Evolutionary conservation across 2,888 invertebrate genomes (phyloP), one percentile per base, ranked within the genome.

Genomic region (Caenorhabditis becei): DNA sequence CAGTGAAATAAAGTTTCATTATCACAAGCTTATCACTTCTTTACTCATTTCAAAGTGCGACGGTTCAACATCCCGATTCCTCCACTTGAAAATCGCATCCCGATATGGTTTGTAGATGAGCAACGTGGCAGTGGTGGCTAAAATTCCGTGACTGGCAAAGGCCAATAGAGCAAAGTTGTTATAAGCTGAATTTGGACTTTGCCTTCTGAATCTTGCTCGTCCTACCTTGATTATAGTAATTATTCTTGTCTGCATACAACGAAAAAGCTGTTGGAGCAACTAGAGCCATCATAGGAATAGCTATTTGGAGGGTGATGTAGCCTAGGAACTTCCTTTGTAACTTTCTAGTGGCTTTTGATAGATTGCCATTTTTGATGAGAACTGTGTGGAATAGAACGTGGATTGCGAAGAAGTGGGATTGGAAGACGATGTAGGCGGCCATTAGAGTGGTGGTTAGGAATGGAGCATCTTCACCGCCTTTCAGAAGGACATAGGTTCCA

Each of bases 141-240:
- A 14, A 14, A 41, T 10, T 41, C 41, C 41, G 16, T 41, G 41
- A 41, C 41, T 11, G 7, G 10, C 10, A 16, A 41, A 41, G 16
- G 14, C 41, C 14, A 41, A 16, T 3, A 41, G 41, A 10, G 41
- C 41, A 16, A 41, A 41, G 41, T 41, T 41, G 41, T 41, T 41
- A 16, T 41, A 41, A 14, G 41, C 47, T 47, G 35, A 10, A 35
- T 5, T n/a, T n/a, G n/a, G n/a, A n/a, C n/a, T n/a, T n/a, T n/a
- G n/a, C n/a, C n/a, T n/a, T n/a, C n/a, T n/a, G n/a, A n/a, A n/a
- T n/a, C n/a, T n/a, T n/a, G n/a, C n/a, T n/a, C n/a, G n/a, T n/a
- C 35, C 10, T 35, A 35, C 35, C 35, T 62, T 77, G 77, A 59
- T 77, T 65, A 44, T 77, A 77, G 28, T 77, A 77, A 32, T 70